Evolutionary conservation across 1,140 invertebrate genomes (phyloP), one percentile per base, ranked within the genome.

Genomic region (Magallana ariakensis): DNA sequence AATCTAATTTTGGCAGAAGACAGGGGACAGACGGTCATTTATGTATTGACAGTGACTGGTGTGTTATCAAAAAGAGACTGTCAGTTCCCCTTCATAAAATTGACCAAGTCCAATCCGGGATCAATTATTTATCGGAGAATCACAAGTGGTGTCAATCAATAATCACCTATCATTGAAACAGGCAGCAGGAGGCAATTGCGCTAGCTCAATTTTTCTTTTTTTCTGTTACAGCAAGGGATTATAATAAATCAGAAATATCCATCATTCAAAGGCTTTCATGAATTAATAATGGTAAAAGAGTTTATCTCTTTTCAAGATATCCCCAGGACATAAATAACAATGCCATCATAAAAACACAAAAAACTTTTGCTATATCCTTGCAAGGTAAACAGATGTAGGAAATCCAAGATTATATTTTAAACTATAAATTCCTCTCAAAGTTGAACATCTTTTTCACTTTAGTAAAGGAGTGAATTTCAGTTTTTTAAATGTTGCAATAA

Each of bases 101-200:
- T 75, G 66, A 75, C 66, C 66, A 75, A 3, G 66, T 75, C 66
- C 66, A 75, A 75, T 26, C 22, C 22, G 7, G 15, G 66, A 75
- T 75, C 66, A 75, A 75, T 75, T 75, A 75, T 75, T 75, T 75
- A 75, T 75, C 66, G 33, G 33, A 75, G 33, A 75, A 75, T 75
- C 22, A 75, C 66, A 75, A 75, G 66, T 75, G 66, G 22, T 75
- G 66, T 75, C 66, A 75, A 75, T 75, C 66, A 75, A 26, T 75
- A 26, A 75, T 75, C 10, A 46, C 22, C 22, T 15, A 22, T 33
- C 22, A 75, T 33, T 75, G 66, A 75, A 33, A 75, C 10, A 75
- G 33, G 10, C 66, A 46, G 22, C 66, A 75, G 66, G 22, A 75
- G 66, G 66, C 10, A 75, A 75, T 26, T 15, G 26, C 33, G 26